Percentiles rank a stretch among this genome's conserved stretches.
Evolutionary conservation across 2,113 vertebrate species (phyloP).

Genomic region (Sinocyclocheilus rhinocerous): DNA sequence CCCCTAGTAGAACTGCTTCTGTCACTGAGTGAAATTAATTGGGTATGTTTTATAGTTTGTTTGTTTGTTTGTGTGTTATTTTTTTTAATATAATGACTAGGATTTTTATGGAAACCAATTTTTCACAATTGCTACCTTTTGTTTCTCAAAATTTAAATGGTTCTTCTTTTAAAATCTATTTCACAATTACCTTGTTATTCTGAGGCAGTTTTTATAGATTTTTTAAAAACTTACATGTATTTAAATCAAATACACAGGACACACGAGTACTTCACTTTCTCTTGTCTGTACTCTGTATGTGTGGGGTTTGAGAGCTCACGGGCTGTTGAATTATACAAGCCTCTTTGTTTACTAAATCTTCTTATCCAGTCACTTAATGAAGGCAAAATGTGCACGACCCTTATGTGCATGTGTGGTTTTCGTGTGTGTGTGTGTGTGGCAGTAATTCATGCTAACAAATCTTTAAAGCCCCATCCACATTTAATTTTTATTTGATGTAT

Average conservation of each 20-base stretch:
- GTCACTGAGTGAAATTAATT: no score
- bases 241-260: background rate
- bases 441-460: background rate
- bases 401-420: no score
- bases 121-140: background rate
- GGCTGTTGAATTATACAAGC: background rate
- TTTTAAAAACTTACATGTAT: no score
- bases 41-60: background rate
- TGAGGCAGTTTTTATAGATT: background rate
- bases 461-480: background rate
- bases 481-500: background rate
- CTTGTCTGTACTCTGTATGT: background rate
- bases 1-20: no score
- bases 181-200: background rate
- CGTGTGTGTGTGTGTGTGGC: background rate
- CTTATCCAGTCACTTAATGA: constrained; percentile 13
- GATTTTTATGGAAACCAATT: background rate
- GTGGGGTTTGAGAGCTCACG: background rate
- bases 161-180: background rate
- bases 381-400: background rate
- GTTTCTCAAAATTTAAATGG: background rate
- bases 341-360: constrained; percentile 11
- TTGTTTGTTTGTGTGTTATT: background rate
- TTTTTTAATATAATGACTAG: background rate
- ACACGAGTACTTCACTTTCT: no score